Evolutionary conservation across 1,140 invertebrate genomes (phyloP).

Genomic region (Papilio machaon): DNA sequence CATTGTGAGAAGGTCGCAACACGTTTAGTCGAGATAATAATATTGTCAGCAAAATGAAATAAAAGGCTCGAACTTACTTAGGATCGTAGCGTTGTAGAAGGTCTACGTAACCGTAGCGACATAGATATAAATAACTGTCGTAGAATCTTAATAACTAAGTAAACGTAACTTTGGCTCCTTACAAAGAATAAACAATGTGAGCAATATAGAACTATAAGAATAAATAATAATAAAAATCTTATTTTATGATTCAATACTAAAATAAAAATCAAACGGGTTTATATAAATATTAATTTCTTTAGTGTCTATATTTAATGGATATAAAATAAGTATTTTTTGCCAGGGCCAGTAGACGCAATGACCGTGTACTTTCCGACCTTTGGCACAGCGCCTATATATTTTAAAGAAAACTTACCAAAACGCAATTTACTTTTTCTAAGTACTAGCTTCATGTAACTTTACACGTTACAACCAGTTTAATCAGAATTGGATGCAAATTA

Average conservation of each 20-base stretch:
- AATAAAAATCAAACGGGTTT: neutral
- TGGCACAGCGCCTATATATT: slow-evolving; percentile 1
- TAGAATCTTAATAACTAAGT: neutral
- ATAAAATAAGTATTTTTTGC: neutral
- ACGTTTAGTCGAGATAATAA: neutral
- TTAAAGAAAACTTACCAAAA: neutral
- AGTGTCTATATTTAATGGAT: neutral
- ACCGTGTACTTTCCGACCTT: slow-evolving; percentile 1
- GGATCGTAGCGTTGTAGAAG: neutral
- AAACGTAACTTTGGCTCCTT: neutral
- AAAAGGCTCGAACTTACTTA: neutral
- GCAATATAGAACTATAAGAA: neutral
- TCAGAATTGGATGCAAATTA: neutral
- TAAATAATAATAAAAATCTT: neutral
- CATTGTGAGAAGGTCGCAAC: no score
- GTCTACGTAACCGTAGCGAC: neutral
- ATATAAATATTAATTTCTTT: neutral
- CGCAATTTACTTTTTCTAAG: slow-evolving; percentile 6
- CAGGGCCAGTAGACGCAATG: slow-evolving; percentile 7
- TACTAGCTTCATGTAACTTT: neutral
- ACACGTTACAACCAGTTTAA: neutral
- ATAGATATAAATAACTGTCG: neutral
- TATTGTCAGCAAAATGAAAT: neutral
- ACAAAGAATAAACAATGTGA: neutral
- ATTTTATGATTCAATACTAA: neutral